A percentile compares a stretch with the other conserved stretches of the same genome.
Evolutionary conservation across 2,797 vertebrate species (phyloP).

Genomic region (Pyrocephalus nanus): DNA sequence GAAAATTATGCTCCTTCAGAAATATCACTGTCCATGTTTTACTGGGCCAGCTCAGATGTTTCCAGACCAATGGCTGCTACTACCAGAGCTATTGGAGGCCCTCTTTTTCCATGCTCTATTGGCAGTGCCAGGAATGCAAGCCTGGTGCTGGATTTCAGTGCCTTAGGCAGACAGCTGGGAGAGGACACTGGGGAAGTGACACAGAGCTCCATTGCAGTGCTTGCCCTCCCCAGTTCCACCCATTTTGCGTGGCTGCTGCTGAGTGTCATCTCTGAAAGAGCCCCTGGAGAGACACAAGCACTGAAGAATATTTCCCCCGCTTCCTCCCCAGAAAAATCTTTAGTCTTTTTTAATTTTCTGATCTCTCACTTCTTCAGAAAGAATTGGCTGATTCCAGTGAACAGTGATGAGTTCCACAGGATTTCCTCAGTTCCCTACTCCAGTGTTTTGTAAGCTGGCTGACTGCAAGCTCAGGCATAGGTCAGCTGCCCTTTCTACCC

Average conservation of each 20-base stretch:
- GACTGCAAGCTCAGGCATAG: background rate
- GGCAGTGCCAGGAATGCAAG: background rate
- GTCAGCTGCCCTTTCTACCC: background rate
- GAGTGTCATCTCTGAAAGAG: background rate
- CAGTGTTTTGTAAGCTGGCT: background rate
- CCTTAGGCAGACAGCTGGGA: background rate
- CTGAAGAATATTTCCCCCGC: no score
- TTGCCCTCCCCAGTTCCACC: background rate
- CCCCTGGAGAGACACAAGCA: background rate
- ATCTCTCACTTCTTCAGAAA: background rate
- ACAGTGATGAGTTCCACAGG: background rate
- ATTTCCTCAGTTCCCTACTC: background rate
- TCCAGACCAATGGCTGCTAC: accelerated
- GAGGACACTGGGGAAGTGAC: background rate
- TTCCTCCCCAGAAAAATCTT: no score
- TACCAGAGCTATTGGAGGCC: background rate
- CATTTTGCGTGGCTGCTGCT: background rate
- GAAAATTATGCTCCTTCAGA: no score
- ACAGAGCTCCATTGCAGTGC: background rate
- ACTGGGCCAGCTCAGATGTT: no score
- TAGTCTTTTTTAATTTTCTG: background rate
- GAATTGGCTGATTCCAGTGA: background rate
- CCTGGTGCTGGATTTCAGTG: background rate
- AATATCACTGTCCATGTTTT: no score
- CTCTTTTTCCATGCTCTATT: no score